Conservation (phyloP, 1,140 invertebrate species). For the Samia ricini region DNA sequence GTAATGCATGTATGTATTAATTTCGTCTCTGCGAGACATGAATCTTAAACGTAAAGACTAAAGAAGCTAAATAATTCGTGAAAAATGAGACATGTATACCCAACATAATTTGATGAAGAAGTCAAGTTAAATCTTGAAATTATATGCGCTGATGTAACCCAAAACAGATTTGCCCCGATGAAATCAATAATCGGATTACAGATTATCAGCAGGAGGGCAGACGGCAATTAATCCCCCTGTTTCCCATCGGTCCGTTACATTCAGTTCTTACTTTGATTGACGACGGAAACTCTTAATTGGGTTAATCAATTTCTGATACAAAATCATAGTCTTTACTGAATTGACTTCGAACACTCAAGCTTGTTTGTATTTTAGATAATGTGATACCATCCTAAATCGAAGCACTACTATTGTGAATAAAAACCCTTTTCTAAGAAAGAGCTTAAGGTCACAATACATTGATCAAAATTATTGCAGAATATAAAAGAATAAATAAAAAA, state of each 20-base stretch:
- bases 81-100: not conserved
- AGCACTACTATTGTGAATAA: no score
- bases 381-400: no score
- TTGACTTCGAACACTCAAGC: not conserved
- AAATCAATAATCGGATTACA: slow-evolving; percentile 12
- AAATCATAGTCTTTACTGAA: not conserved
- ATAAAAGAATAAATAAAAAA: no score
- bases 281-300: slow-evolving; percentile 5
- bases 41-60: no score
- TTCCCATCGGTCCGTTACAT: not conserved
- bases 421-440: no score
- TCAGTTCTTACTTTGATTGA: slow-evolving; percentile 5
- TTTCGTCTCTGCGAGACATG: no score
- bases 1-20: no score
- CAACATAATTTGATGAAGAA: not conserved
- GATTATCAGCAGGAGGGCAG: slow-evolving; percentile 6
- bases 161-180: not conserved
- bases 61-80: not conserved
- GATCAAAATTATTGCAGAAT: no score
- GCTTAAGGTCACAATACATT: no score
- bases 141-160: not conserved
- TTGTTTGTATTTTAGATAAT: no score
- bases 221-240: slow-evolving; percentile 8
- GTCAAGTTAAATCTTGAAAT: not conserved
- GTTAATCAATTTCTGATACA: slow-evolving; percentile 2